Base-by-base conservation (phyloP, 2,888 invertebrate genomes). In the Caenorhabditis angaria region DNA sequence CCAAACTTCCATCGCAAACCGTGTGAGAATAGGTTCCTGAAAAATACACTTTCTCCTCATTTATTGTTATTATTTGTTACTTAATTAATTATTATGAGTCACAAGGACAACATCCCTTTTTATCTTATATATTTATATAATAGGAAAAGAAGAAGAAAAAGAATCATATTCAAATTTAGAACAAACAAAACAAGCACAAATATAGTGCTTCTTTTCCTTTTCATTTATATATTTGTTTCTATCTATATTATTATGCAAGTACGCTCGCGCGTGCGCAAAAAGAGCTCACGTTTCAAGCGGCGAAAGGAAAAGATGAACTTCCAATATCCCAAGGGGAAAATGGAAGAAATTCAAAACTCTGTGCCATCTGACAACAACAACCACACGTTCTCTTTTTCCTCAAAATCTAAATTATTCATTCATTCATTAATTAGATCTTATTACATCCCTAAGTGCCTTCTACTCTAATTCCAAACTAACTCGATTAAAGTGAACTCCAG, bases 1-100 rank as follows among this genome's bases (percentile, higher is more conserved):
- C 78, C 58, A 68, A 60, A 10, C 67, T 65, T 22, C 78, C 78
- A 24, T 80, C 77, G 51, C 80, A 80, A 32, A 69, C 55, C 22
- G 70, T 76, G n/a, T 66, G 63, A 1, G 62, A 65, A 20, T 65
- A 70, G 47, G 64, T 72, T 20, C 70, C 76, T 76, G 72, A 64
- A 76, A 76, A 57, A 14, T 53, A 51, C 29, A 18, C 12, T 56
- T 58, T 51, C n/a, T 47, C 48, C 28, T 10, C 6, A 27, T 41
- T n/a, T 14, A 41, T 41, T 41, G 18, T 41, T 41, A 32, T 32
- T 32, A 12, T 32, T 32, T 32, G 5, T 32, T 32, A 41, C 10
- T 41, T 18, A 41, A 41, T 41, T 41, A 41, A 41, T 41, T 41
- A 41, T 12, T 41, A 12, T 12, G 41, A 18, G 41, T 41, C 41